Evolutionary conservation across 2,888 invertebrate species (phyloP).

Genomic region (Drosophila prostipennis): DNA sequence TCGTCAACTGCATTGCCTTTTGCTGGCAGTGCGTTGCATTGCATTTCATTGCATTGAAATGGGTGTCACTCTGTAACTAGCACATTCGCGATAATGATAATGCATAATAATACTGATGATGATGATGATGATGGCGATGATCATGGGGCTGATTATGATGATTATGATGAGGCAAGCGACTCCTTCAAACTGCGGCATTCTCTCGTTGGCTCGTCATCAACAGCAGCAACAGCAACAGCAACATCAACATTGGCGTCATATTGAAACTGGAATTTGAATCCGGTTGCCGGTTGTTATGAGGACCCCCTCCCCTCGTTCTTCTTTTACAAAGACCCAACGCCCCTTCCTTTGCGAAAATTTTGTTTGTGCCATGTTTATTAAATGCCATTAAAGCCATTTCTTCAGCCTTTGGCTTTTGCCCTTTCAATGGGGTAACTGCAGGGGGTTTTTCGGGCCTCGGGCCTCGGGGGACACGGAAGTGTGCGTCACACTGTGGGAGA

Average conservation of each 20-base stretch:
- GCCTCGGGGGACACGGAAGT: not conserved
- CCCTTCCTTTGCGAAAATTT: slow-evolving; percentile 17
- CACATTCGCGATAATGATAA: slow-evolving; percentile 63
- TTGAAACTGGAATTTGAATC: slow-evolving; percentile 72
- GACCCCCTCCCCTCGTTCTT: not conserved
- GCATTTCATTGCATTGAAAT: slow-evolving; percentile 48
- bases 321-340: not conserved
- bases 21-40: slow-evolving; percentile 21
- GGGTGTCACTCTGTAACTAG: slow-evolving; percentile 74
- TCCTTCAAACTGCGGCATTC: slow-evolving; percentile 35
- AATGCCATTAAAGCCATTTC: slow-evolving; percentile 70
- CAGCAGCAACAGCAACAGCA: slow-evolving; percentile 7
- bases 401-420: slow-evolving; percentile 38
- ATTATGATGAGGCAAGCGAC: slow-evolving; percentile 46
- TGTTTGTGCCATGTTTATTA: slow-evolving; percentile 64
- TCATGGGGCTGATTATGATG: slow-evolving; percentile 37
- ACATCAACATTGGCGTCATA: slow-evolving; percentile 39
- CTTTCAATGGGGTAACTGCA: slow-evolving; percentile 5
- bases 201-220: slow-evolving; percentile 15
- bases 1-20: slow-evolving; percentile 25
- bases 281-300: slow-evolving; percentile 57
- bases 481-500: slow-evolving; percentile 28
- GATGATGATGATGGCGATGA: slow-evolving; percentile 23
- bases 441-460: not conserved
- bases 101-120: slow-evolving; percentile 45